Conservation (phyloP, 2,888 invertebrate species). For the Oscheius sp. region DNA sequence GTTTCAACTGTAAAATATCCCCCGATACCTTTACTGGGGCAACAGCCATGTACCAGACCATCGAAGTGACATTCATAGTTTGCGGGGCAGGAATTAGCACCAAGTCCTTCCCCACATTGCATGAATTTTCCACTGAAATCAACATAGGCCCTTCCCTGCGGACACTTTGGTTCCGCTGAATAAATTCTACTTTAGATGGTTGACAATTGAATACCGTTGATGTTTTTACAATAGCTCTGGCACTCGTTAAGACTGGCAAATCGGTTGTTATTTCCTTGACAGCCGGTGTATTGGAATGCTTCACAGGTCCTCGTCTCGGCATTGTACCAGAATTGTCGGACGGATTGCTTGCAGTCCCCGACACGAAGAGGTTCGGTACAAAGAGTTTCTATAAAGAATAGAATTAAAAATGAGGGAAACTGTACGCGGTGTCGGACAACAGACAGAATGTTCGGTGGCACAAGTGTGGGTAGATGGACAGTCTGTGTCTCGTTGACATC, state of each 20-base stretch:
- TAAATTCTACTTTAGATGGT: conserved; percentile 29
- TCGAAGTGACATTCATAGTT: conserved; percentile 64
- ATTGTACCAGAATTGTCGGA: conserved; percentile 61
- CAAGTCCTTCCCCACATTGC: conserved; percentile 54
- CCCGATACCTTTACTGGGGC: conserved; percentile 51
- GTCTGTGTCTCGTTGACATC: conserved; percentile 57
- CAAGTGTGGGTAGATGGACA: conserved; percentile 61
- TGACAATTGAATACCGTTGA: conserved; percentile 46
- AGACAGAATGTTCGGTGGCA: conserved; percentile 57
- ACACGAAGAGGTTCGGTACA: conserved; percentile 60
- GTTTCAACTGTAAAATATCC: neutral
- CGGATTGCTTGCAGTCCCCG: conserved; percentile 62
- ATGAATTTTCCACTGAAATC: conserved; percentile 57
- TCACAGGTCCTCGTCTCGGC: conserved; percentile 57
- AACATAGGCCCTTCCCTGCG: conserved; percentile 56
- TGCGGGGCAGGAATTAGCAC: conserved; percentile 54
- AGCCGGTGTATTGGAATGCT: conserved; percentile 56
- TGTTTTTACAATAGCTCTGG: conserved; percentile 60
- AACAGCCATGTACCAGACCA: conserved; percentile 63
- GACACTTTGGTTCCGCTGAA: conserved; percentile 58
- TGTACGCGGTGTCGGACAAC: conserved; percentile 59
- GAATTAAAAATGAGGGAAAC: neutral
- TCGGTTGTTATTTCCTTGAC: conserved; percentile 63
- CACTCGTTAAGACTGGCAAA: conserved; percentile 61
- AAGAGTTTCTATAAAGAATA: conserved; percentile 54